A percentile compares a stretch with the other conserved stretches of the same genome.
These are phyloP conservation scores for Orthosia incerta DNA, from an alignment of 2,888 invertebrate genomes.

Conservation along the genomic window DNA sequence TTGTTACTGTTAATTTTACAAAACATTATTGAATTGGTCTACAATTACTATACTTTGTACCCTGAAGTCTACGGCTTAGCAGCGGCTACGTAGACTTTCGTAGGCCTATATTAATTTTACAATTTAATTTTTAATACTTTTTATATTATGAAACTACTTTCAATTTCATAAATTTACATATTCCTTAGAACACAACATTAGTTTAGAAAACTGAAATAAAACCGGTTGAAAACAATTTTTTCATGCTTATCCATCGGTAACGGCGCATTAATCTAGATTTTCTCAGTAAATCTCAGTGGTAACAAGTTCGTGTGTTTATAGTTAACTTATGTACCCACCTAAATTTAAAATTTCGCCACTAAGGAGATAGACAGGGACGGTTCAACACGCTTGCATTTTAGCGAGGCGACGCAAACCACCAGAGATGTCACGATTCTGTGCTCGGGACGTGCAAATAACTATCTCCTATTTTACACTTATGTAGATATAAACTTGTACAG, in stretches of 20 bases:
- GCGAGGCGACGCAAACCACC: constrained; percentile 68
- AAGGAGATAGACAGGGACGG: constrained; percentile 18
- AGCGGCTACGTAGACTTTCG: constrained; percentile 21
- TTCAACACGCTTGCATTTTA: constrained; percentile 62
- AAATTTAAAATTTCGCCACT: constrained; percentile 15
- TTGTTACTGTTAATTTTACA: too few relatives aligned
- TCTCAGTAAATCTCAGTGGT: constrained; percentile 5
- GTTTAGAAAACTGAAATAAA: background rate
- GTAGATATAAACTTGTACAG: background rate
- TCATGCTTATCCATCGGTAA: background rate
- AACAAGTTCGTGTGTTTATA: constrained; percentile 31
- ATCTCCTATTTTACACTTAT: background rate
- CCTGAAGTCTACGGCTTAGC: constrained; percentile 38
- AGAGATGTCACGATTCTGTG: constrained; percentile 70
- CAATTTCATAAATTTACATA: background rate
- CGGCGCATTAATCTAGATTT: background rate
- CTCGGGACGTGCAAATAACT: constrained; percentile 29
- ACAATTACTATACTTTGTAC: background rate
- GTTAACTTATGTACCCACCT: constrained; percentile 3
- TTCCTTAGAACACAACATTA: background rate
- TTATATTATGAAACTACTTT: background rate
- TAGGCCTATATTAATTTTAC: background rate
- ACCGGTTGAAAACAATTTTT: background rate
- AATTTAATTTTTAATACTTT: background rate
- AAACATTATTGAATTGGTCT: background rate